Percentiles rank a stretch among this genome's conserved stretches.
Conservation (phyloP, 2,888 invertebrate species). For the Conops quadrifasciatus region DNA sequence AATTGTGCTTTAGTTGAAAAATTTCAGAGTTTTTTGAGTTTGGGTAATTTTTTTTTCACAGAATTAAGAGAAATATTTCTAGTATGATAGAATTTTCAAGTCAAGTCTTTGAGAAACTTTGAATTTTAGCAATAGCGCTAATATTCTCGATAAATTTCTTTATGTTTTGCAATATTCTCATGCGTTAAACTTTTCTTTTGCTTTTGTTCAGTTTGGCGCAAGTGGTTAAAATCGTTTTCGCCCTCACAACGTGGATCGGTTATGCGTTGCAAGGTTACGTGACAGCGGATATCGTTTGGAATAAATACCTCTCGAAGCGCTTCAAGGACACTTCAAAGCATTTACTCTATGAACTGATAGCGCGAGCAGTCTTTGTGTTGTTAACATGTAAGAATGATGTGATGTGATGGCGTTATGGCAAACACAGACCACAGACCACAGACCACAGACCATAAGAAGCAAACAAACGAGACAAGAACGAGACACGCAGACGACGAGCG, state of each 20-base stretch:
- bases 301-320: conserved; percentile 70
- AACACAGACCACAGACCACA: too few relatives aligned
- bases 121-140: not conserved
- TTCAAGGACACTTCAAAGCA: conserved; percentile 70
- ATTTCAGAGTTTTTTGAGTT: too few relatives aligned
- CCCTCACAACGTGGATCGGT: conserved; percentile 89
- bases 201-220: conserved; percentile 71
- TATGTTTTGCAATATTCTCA: not conserved
- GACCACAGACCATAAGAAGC: too few relatives aligned
- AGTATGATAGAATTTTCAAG: not conserved
- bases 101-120: not conserved
- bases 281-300: conserved; percentile 94
- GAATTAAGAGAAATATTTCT: too few relatives aligned
- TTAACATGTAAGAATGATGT: conserved; percentile 70
- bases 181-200: conserved; percentile 11
- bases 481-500: too few relatives aligned
- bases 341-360: conserved; percentile 75
- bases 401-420: too few relatives aligned
- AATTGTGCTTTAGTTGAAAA: too few relatives aligned
- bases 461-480: too few relatives aligned
- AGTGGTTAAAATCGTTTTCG: conserved; percentile 84
- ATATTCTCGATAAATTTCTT: not conserved
- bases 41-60: too few relatives aligned
- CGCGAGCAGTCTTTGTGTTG: conserved; percentile 76
- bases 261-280: conserved; percentile 99